Base-by-base conservation (phyloP, 1,140 invertebrate genomes). In the Papilio polytes region DNA sequence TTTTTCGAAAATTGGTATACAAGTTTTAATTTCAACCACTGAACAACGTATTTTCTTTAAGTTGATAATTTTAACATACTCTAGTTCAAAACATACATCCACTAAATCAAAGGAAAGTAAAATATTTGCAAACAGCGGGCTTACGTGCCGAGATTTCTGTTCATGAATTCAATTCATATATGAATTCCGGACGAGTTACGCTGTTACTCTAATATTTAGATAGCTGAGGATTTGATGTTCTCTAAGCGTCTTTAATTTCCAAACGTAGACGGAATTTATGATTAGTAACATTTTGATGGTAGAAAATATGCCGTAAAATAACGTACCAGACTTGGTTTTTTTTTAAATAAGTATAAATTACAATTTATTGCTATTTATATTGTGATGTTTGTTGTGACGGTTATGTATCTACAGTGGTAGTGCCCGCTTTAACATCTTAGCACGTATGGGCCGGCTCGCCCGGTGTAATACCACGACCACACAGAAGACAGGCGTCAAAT, bases 111-210 rank as follows among this genome's bases (percentile, higher is more conserved):
- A 31, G 63, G 46, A 13, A 31, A 22, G 20, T 76, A 48, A 48
- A 51, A 76, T 76, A 76, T 76, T 76, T 76, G 74, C 41, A 76
- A 76, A 76, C 74, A 76, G 22, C 41, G 44, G 53, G n/a, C 41
- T 74, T 31, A 76, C 74, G 74, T 48, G 74, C 44, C 44, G 74
- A 76, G 74, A 76, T 76, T 76, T 76, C 74, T 46, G 20, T 48
- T 53, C 36, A 44, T 76, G 20, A 76, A 76, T 76, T 76, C n/a
- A 76, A 76, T 76, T 76, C 74, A 76, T 76, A 76, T 53, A 46
- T 76, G 46, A 76, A 76, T 76, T 46, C 46, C 74, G 74, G n/a
- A 51, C 44, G 44, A 76, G 74, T 76, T 76, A n/a, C 44, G 18
- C 12, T 76, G 13, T 51, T 76, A 76, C 22, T 70, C 26, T 31